These are phyloP conservation scores for Spongilla lacustris DNA, from an alignment of 37 sponge, comb jelly and placozoan species.

Conservation along the genomic window DNA sequence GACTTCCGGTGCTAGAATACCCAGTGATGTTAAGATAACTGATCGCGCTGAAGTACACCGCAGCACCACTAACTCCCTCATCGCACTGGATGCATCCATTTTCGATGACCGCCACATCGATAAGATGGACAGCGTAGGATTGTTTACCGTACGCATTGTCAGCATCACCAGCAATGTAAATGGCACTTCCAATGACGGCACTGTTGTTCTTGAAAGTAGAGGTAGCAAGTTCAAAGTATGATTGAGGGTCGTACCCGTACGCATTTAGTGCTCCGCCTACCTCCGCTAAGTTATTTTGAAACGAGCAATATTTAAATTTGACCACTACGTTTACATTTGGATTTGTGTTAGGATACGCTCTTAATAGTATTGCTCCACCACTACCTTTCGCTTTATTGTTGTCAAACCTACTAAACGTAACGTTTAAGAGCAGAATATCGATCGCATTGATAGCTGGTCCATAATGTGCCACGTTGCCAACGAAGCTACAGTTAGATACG, in stretches of 20 bases:
- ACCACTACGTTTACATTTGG: not conserved
- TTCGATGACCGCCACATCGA: slow-evolving; percentile 18
- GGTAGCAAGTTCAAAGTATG: not conserved
- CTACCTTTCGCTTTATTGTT: slow-evolving; percentile 4
- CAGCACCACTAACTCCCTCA: slow-evolving; percentile 6
- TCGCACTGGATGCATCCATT: not conserved
- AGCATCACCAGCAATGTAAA: not conserved
- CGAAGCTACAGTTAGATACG: slow-evolving; percentile 1
- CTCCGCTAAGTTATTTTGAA: not conserved
- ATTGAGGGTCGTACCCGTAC: not conserved
- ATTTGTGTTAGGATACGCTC: not conserved
- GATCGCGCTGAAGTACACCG: slow-evolving; percentile 4
- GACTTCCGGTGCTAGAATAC: not conserved
- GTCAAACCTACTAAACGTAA: not conserved
- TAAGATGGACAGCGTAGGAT: not conserved
- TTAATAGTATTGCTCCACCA: not conserved
- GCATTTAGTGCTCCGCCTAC: not conserved
- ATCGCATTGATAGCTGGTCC: slow-evolving; percentile 28
- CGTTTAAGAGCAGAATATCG: slow-evolving; percentile 16
- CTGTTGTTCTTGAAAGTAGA: not conserved
- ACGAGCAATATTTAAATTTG: not conserved
- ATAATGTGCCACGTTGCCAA: not conserved
- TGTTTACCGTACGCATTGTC: not conserved
- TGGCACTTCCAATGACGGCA: not conserved
- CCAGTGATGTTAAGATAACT: slow-evolving; percentile 32